phyloP scores from a whole-genome alignment of 1,140 invertebrate species.

The Brachionus manjavacas region DNA sequence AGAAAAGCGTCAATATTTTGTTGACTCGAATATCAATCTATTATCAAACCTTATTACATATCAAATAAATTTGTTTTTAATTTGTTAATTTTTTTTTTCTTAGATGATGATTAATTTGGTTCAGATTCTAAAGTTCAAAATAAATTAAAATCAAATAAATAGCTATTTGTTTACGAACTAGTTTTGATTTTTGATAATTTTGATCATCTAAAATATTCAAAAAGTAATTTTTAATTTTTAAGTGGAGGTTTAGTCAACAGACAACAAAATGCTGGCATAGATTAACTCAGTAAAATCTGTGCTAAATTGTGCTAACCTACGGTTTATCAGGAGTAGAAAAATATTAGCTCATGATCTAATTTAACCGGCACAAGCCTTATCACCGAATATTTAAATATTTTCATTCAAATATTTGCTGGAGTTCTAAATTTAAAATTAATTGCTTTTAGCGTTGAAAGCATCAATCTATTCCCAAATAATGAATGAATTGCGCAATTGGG shows the following conservation, averaged over 20 bases:
- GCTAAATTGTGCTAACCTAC: neutral
- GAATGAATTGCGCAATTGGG: neutral
- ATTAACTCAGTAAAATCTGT: neutral
- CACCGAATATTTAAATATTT: neutral
- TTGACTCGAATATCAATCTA: neutral
- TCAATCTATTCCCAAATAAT: neutral
- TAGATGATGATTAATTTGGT: neutral
- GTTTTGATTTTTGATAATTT: no score
- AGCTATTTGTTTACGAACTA: neutral
- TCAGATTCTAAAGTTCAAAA: neutral
- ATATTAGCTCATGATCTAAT: neutral
- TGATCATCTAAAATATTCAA: no score
- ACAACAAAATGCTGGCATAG: no score
- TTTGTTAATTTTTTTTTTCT: no score
- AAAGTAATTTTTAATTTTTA: no score
- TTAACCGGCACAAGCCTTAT: neutral
- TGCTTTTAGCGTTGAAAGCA: neutral
- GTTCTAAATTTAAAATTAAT: neutral
- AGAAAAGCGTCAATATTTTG: neutral
- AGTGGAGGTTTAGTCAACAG: no score
- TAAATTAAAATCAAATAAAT: neutral
- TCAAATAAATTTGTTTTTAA: neutral
- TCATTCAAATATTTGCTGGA: neutral
- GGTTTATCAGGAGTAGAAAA: neutral
- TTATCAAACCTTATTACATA: neutral